Base-by-base conservation (phyloP, 2,888 invertebrate species). In the Drosophila longiperda region DNA sequence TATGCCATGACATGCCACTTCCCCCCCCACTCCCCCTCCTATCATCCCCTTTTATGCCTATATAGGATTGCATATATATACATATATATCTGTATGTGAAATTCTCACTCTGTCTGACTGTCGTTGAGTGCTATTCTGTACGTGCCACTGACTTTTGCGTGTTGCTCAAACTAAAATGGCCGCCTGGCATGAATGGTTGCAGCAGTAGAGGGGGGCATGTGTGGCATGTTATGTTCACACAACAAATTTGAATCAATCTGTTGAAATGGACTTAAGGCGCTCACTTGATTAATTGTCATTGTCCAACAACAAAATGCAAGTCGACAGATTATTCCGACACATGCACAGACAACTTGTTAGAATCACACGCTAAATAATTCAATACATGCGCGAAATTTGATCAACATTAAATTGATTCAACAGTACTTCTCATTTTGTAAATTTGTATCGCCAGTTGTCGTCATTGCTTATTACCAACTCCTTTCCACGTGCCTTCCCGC, bases 231-330 rank as follows among this genome's bases (percentile, higher is more conserved):
- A 48, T 70, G 72, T 88, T 88, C 81, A 73, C 79, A 73, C 73
- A 89, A 75, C 84, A 80, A 89, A 89, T 89, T 87, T 78, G 90
- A 89, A 87, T 90, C 87, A 90, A 87, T 90, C 87, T 90, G 84
- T 78, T 83, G 87, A 83, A 90, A 87, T 81, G 86, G 87, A 83
- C 90, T 89, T 89, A 76, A 75, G 89, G 87, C 89, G 87, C 71
- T 73, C 76, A 70, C 74, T 79, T 87, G 89, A 87, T 90, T 87
- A 90, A 87, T 89, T 86, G 76, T 74, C 74, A 85, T 69, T 75
- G 76, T 59, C 65, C 57, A 50, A 50, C 45, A 59, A 80, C 45
- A 59, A 76, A 80, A 66, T 55, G 54, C 66, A 33, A 55, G 49
- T 12, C 12, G 7, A 8, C n/a, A 26, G 17, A 52, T 67, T 50